Base-by-base conservation (phyloP, 2,797 vertebrate species). In the Petrocephalus sullivani region DNA sequence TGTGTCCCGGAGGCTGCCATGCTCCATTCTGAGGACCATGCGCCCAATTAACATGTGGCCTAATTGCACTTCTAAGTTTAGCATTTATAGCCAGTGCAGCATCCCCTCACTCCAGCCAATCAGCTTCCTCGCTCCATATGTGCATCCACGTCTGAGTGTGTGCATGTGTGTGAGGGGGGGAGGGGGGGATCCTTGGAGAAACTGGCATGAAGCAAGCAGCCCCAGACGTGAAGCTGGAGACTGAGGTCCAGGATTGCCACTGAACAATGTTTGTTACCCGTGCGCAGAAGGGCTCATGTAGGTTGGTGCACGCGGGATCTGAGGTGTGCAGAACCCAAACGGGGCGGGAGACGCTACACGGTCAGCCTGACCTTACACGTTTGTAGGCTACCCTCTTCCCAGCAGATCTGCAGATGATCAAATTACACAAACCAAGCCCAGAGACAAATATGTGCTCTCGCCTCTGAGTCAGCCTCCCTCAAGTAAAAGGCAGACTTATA, bases 1-100 rank as follows among this genome's bases (percentile, higher is more conserved):
- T 16, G 14, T 5, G n/a, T 83, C 54, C 53, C 75, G 7, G 2
- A 53, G 78, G 57, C 54, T 16, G 14, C 89, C 3, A 9, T 92
- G 94, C 93, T 93, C 91, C 93, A 91, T 90, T 93, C 91, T 90
- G 91, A 91, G 91, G 88, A 93, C 93, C 93, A 93, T 93, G 90
- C 88, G 93, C 93, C 95, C 95, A 94, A 96, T 96, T 96, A 96
- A 89, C 75, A 91, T 92, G 92, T 95, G 95, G 93, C 94, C 95
- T 96, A 96, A 96, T 96, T 96, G 94, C 90, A 49, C 71, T 51
- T 90, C 95, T 96, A 96, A 96, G 91, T 96, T 95, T 96, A 95
- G 95, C 92, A 75, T 53, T 90, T 88, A 88, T 28, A 85, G 91
- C 94, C 16, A 37, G 23, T 93, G 94, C 94, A 93, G 93, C 90